Evolutionary conservation across 2,797 vertebrate species (phyloP).

Genomic region (Gobio occitaniae): DNA sequence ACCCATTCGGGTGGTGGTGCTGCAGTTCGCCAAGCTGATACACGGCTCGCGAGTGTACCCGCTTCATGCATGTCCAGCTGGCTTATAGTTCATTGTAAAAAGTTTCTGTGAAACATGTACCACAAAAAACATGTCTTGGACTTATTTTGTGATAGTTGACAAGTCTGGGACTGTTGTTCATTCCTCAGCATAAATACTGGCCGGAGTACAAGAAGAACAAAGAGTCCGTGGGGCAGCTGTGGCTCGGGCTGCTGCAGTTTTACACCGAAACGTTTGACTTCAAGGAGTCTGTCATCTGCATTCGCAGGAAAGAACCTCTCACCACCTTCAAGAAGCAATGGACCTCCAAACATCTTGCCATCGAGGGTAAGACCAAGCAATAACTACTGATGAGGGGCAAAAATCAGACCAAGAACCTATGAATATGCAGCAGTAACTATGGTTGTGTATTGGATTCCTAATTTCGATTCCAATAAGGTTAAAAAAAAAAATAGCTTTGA

Average conservation of each 20-base stretch:
- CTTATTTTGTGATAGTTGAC: not conserved
- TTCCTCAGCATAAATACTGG: slow-evolving; percentile 83
- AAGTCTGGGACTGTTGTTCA: slow-evolving; percentile 32
- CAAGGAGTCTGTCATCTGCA: slow-evolving; percentile 92
- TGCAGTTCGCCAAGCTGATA: too few species aligned
- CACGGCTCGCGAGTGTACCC: too few species aligned
- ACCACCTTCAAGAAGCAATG: slow-evolving; percentile 98
- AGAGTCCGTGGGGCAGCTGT: slow-evolving; percentile 90
- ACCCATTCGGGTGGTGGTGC: too few species aligned
- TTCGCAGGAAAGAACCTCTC: slow-evolving; percentile 86
- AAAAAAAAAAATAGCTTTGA: too few species aligned
- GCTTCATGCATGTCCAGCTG: too few species aligned
- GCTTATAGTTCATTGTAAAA: not conserved
- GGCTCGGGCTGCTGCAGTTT: slow-evolving; percentile 93
- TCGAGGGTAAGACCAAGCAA: slow-evolving; percentile 84
- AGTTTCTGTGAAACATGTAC: not conserved
- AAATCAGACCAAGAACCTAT: not conserved
- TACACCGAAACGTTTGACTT: slow-evolving; percentile 98
- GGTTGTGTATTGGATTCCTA: not conserved
- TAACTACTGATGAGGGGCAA: not conserved
- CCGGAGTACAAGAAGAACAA: slow-evolving; percentile 85
- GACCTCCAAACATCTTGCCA: slow-evolving; percentile 96
- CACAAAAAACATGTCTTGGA: not conserved
- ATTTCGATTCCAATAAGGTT: not conserved
- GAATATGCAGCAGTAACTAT: not conserved